Conservation (phyloP, 2,888 invertebrate species). For the Coenonympha glycerion region DNA sequence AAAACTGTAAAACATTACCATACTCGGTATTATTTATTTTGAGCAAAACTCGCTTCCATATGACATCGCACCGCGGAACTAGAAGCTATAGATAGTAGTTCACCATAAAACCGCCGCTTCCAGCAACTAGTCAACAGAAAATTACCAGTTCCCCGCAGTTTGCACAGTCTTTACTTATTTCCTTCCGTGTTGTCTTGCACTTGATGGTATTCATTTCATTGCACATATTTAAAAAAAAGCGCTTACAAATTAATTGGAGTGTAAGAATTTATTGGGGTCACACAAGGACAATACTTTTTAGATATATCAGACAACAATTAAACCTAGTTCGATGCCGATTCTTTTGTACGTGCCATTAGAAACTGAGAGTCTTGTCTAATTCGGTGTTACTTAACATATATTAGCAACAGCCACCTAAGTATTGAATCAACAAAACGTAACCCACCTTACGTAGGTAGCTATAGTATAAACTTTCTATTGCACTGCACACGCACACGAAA, state of each 20-base stretch:
- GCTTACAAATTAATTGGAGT: too few species aligned
- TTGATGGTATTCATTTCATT: background rate
- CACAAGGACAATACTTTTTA: background rate
- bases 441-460: slow-evolving; percentile 32
- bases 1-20: too few species aligned
- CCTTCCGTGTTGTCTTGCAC: background rate
- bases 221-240: background rate
- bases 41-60: too few species aligned
- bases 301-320: background rate
- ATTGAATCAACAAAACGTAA: slow-evolving; percentile 46
- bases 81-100: background rate
- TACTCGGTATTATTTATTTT: too few species aligned
- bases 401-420: slow-evolving; percentile 41
- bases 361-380: slow-evolving; percentile 51
- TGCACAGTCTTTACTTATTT: background rate
- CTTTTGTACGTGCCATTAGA: slow-evolving; percentile 46
- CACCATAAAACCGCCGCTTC: background rate
- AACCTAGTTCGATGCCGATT: background rate
- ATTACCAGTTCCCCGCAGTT: background rate
- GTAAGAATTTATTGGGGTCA: too few species aligned
- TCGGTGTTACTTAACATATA: slow-evolving; percentile 44
- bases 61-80: background rate
- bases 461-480: slow-evolving; percentile 62
- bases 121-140: background rate
- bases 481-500: slow-evolving; percentile 14